Evolutionary conservation across 1,140 invertebrate species (phyloP), one percentile per base, ranked within the genome.

Genomic region (Ganaspis sp.): DNA sequence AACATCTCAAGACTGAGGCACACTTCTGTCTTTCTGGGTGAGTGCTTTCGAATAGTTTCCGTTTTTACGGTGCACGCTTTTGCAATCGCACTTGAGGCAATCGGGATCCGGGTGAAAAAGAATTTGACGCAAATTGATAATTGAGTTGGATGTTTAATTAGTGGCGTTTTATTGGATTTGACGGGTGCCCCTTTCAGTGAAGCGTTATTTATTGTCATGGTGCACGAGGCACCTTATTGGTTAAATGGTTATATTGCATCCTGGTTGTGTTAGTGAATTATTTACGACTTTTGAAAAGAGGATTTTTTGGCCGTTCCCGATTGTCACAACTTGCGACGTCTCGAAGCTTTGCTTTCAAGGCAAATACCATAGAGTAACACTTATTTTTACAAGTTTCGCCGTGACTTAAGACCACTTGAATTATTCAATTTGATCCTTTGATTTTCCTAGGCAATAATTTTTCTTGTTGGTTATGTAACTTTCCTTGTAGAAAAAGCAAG

Each of bases 341-440:
- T 64, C 58, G 11, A 64, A 15, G 58, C 58, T 64, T 64, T 64
- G 58, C 58, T 64, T 64, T 26, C 23, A 64, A 64, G 58, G 58
- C 58, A 29, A 64, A 64, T 64, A 58, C 19, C 58, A 29, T 26
- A 12, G 23, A 64, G 23, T 15, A 2, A 64, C 58, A 64, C 23
- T 34, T 64, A 64, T 64, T 64, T 58, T 64, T 17, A 26, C 11
- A 64, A 64, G 21, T 64, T 64, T 64, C 87, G 85, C 87, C 87
- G 87, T 89, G 87, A 88, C 87, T 89, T 82, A 84, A 87, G 82
- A 87, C 87, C 88, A 90, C 87, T 85, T 86, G 74, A 76, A 84
- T 77, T 29, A 77, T 75, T 64, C 23, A 29, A 29, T 64, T 64
- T 64, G 12, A 64, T 64, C 58, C 58, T 64, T 64, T 64, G 23